Evolutionary conservation across 2,888 invertebrate genomes (phyloP).

Genomic region (Phyllotreta cruciferae): DNA sequence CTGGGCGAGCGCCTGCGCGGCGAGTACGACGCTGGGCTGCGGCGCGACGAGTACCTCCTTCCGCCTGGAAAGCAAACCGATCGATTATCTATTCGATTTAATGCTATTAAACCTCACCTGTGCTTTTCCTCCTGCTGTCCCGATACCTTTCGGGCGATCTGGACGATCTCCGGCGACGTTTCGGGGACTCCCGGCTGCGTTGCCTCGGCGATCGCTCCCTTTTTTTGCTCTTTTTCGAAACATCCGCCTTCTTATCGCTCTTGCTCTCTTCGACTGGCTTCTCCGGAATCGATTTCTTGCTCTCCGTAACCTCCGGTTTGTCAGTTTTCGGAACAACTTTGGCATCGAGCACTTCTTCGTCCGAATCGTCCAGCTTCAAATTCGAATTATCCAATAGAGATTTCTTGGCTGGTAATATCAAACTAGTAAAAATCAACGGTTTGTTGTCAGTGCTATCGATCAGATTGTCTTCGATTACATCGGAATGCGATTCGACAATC

Average conservation of each 20-base stretch:
- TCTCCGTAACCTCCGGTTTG: slow-evolving; percentile 29
- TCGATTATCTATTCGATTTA: too few relatives aligned
- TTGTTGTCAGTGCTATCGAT: slow-evolving; percentile 16
- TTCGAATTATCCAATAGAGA: slow-evolving; percentile 46
- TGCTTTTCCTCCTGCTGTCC: slow-evolving; percentile 22
- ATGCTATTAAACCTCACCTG: too few relatives aligned
- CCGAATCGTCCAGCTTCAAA: slow-evolving; percentile 50
- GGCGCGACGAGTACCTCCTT: slow-evolving; percentile 25
- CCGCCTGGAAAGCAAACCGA: too few relatives aligned
- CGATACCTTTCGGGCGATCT: slow-evolving; percentile 19
- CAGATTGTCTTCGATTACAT: background rate
- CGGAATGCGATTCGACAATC: background rate
- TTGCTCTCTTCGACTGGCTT: slow-evolving; percentile 4
- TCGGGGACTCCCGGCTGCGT: slow-evolving; percentile 28
- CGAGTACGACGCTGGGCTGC: slow-evolving; percentile 25
- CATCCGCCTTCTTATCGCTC: background rate
- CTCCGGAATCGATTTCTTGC: slow-evolving; percentile 17
- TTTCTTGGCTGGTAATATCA: slow-evolving; percentile 49
- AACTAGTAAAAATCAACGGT: slow-evolving; percentile 48
- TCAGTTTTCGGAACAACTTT: slow-evolving; percentile 43
- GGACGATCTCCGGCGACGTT: background rate
- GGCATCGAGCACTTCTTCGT: slow-evolving; percentile 45
- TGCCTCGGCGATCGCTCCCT: slow-evolving; percentile 27
- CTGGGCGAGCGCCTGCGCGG: slow-evolving; percentile 43
- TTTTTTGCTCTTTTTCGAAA: slow-evolving; percentile 17